Conservation (phyloP, 2,888 invertebrate species). For the Sinelater perroti region DNA sequence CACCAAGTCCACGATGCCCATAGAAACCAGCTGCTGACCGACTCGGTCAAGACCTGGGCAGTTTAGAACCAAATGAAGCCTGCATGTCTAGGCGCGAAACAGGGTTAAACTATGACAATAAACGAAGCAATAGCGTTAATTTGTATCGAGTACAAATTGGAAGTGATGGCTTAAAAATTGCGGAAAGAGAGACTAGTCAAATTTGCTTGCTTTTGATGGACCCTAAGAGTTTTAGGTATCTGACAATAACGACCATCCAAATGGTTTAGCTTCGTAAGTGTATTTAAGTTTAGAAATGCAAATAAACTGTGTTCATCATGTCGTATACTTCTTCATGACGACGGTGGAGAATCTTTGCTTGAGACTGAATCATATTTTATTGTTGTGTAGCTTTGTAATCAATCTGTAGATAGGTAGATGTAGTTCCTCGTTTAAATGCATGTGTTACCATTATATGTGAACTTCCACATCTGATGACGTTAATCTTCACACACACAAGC, state of each 20-base stretch:
- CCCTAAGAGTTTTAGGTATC: too few species aligned
- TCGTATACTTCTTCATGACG: too few species aligned
- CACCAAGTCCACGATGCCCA: slow-evolving; percentile 61
- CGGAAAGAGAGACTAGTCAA: slow-evolving; percentile 8
- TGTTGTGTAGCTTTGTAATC: slow-evolving; percentile 18
- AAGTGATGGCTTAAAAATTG: not conserved
- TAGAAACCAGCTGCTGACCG: slow-evolving; percentile 65
- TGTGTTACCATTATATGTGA: slow-evolving; percentile 30
- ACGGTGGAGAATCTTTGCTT: slow-evolving; percentile 24
- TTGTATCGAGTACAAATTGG: slow-evolving; percentile 23
- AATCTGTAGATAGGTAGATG: slow-evolving; percentile 20
- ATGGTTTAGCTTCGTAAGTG: not conserved
- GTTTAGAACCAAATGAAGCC: slow-evolving; percentile 12
- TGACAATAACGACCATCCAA: not conserved
- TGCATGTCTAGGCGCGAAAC: too few species aligned
- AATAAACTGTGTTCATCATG: slow-evolving; percentile 21
- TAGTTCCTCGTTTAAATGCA: slow-evolving; percentile 33
- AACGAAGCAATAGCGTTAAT: slow-evolving; percentile 5
- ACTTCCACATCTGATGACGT: too few species aligned
- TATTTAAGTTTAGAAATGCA: not conserved
- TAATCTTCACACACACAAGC: too few species aligned
- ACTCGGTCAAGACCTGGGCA: slow-evolving; percentile 1
- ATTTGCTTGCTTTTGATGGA: not conserved
- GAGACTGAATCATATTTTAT: slow-evolving; percentile 32
- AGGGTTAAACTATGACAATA: slow-evolving; percentile 22